Conservation (phyloP, 1,140 invertebrate species). For the Atta colombica region DNA sequence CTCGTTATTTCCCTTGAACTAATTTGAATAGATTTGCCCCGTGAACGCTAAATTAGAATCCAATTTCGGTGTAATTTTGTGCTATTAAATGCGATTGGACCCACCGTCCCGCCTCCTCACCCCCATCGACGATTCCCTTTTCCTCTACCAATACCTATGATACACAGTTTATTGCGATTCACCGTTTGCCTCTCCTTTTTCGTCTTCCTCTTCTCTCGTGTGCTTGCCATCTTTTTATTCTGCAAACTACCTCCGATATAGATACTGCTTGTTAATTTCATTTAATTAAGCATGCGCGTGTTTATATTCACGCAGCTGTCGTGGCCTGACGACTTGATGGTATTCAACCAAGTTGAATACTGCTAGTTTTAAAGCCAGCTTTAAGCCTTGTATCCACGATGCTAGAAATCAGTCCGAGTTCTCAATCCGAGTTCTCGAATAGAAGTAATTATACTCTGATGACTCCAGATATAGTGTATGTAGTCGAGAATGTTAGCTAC, state of each 20-base stretch:
- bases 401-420: too few species aligned
- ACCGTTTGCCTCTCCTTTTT: not conserved
- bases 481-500: too few species aligned
- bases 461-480: too few species aligned
- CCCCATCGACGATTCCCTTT: not conserved
- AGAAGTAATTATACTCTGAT: too few species aligned
- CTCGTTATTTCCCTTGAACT: constrained; percentile 83
- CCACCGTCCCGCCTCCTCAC: not conserved
- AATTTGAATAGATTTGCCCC: constrained; percentile 85
- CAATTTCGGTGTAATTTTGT: constrained; percentile 86
- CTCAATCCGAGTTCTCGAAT: too few species aligned
- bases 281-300: constrained; percentile 32
- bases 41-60: constrained; percentile 85
- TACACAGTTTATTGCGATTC: constrained; percentile 1
- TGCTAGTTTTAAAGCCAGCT: not conserved
- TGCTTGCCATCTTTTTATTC: not conserved
- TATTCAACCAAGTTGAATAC: not conserved
- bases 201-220: not conserved
- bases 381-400: not conserved
- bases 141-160: constrained; percentile 11
- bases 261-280: constrained; percentile 45
- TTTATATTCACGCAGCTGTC: not conserved
- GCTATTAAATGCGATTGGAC: constrained; percentile 85
- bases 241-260: constrained; percentile 22
- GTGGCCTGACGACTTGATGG: not conserved